Percentiles rank a stretch among this genome's conserved stretches.
Conservation (phyloP, 2,797 vertebrate species). For the Artibeus lituratus region DNA sequence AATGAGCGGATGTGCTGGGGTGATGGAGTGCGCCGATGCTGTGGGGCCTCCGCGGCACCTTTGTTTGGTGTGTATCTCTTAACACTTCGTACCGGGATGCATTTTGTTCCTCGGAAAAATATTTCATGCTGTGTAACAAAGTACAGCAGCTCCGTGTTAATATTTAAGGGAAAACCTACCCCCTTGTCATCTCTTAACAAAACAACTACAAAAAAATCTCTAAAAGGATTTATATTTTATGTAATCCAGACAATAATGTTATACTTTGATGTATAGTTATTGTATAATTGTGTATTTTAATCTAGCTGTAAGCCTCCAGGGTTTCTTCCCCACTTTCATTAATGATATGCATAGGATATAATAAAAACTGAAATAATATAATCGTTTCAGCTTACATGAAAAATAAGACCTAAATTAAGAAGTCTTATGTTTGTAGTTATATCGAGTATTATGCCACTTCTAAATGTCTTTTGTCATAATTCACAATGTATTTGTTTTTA, state of each 20-base stretch:
- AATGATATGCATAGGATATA: slow-evolving; percentile 58
- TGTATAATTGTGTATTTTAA: slow-evolving; percentile 60
- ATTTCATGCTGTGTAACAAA: slow-evolving; percentile 35
- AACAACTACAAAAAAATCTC: slow-evolving; percentile 46
- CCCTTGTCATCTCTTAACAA: slow-evolving; percentile 34
- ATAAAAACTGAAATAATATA: slow-evolving; percentile 55
- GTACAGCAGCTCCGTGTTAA: slow-evolving; percentile 41
- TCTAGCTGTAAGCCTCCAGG: slow-evolving; percentile 51
- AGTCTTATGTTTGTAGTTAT: slow-evolving; percentile 45
- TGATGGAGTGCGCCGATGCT: slow-evolving; percentile 28
- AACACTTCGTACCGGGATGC: slow-evolving; percentile 50
- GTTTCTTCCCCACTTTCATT: slow-evolving; percentile 23
- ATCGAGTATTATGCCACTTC: slow-evolving; percentile 10
- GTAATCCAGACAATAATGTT: slow-evolving; percentile 50
- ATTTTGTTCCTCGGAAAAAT: slow-evolving; percentile 47
- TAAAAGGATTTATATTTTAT: slow-evolving; percentile 49
- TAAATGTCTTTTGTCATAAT: slow-evolving; percentile 38
- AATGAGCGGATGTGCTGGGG: slow-evolving; percentile 22
- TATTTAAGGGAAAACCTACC: slow-evolving; percentile 46
- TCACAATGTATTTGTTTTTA: slow-evolving; percentile 37
- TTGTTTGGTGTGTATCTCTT: slow-evolving; percentile 46
- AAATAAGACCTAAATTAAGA: slow-evolving; percentile 65
- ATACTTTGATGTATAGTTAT: slow-evolving; percentile 52
- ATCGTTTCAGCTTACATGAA: slow-evolving; percentile 54
- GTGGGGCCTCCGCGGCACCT: slow-evolving; percentile 35